phyloP scores from a whole-genome alignment of 2,797 vertebrate genomes.

The Brachymystax lenok region DNA sequence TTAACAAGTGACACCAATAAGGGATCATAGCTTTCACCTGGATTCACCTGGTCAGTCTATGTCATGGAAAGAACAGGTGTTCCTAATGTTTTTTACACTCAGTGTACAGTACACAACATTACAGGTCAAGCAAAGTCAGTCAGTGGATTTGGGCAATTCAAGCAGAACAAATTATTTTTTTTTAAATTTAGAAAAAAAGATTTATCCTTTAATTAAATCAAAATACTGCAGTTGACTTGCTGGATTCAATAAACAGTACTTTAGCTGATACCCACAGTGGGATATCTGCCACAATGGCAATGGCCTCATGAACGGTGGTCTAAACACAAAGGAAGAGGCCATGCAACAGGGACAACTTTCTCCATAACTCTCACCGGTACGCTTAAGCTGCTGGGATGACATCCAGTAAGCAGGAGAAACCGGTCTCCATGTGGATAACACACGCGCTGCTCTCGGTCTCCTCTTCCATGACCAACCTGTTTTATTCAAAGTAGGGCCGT shows the following conservation, averaged over 20 bases:
- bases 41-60: no score
- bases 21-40: no score
- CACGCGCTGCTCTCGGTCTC: constrained; percentile 22
- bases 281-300: constrained; percentile 25
- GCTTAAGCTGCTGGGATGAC: constrained; percentile 40
- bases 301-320: constrained; percentile 31
- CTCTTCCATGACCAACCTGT: constrained; percentile 53
- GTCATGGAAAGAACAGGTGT: no score
- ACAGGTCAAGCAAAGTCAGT: not conserved
- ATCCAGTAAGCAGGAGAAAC: constrained; percentile 73
- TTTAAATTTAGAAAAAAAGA: no score
- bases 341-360: constrained; percentile 21
- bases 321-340: constrained; percentile 42
- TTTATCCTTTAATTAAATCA: not conserved
- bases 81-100: no score
- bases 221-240: not conserved
- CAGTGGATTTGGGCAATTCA: not conserved
- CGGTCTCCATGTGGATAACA: constrained; percentile 51
- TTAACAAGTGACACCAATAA: no score
- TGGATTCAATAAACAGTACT: not conserved
- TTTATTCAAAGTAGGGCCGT: constrained; percentile 35
- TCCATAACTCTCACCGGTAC: constrained; percentile 28
- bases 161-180: not conserved
- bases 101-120: not conserved
- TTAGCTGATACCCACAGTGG: constrained; percentile 15